Conservation (phyloP, 2,797 vertebrate genomes). For the Sebastiscus tertius region DNA sequence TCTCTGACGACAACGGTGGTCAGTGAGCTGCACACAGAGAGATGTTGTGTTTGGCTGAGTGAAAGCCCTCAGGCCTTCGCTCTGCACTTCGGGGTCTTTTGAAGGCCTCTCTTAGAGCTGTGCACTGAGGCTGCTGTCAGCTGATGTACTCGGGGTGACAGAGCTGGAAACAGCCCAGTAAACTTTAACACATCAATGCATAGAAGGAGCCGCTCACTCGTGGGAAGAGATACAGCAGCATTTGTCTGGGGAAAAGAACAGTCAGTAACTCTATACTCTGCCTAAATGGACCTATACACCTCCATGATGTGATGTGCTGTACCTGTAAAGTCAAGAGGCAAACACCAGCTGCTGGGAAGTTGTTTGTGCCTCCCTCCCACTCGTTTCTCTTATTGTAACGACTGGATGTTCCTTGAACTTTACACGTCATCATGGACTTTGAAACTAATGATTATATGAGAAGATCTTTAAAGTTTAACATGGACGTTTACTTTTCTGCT, state of each 20-base stretch:
- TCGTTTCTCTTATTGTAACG: neutral
- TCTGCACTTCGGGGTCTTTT: constrained; percentile 45
- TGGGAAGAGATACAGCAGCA: constrained; percentile 14
- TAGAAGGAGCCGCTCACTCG: constrained; percentile 7
- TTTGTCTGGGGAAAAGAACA: constrained; percentile 26
- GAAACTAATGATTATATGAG: constrained; percentile 19
- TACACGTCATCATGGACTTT: constrained; percentile 50
- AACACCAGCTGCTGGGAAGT: neutral
- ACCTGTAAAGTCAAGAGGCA: constrained; percentile 34
- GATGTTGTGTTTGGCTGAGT: constrained; percentile 56
- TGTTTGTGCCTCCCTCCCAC: neutral
- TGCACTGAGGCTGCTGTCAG: constrained; percentile 53
- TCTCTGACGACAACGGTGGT: constrained; percentile 44
- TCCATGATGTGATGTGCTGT: neutral
- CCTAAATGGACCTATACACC: neutral
- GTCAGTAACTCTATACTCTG: neutral
- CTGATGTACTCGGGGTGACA: constrained; percentile 52
- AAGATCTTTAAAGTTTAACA: constrained; percentile 44
- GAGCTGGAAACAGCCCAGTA: constrained; percentile 61
- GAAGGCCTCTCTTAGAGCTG: constrained; percentile 58
- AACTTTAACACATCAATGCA: constrained; percentile 51
- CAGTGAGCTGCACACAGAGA: constrained; percentile 60
- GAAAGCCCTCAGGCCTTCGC: constrained; percentile 53
- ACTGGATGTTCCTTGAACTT: constrained; percentile 28
- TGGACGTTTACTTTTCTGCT: constrained; percentile 31